Percentiles rank a stretch among this genome's conserved stretches.
Evolutionary conservation across 2,888 invertebrate genomes (phyloP).

Genomic region (Hypercompe scribonia): DNA sequence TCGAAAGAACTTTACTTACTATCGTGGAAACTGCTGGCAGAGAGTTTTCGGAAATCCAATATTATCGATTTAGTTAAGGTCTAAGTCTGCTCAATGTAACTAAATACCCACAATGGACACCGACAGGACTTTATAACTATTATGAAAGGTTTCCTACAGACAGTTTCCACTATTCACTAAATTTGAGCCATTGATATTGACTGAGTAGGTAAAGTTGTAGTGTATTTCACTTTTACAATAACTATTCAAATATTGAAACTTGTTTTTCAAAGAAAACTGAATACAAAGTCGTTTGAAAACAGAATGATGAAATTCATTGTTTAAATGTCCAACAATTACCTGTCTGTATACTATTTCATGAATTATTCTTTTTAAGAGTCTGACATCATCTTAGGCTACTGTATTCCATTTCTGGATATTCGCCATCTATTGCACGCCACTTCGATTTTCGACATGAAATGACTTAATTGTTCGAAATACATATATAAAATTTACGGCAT

Average conservation of each 20-base stretch:
- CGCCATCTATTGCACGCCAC: too few relatives aligned
- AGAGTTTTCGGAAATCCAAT: neutral
- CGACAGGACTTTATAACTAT: neutral
- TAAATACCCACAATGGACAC: neutral
- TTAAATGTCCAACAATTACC: neutral
- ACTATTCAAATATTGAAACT: neutral
- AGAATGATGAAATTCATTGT: neutral
- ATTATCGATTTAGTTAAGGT: neutral
- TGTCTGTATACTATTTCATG: neutral
- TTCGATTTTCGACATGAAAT: too few relatives aligned
- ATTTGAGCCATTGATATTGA: neutral
- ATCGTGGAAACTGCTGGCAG: neutral
- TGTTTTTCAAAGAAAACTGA: neutral
- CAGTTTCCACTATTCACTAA: neutral
- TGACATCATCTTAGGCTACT: neutral
- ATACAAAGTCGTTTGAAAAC: neutral
- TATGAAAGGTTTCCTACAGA: neutral
- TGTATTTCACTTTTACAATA: neutral
- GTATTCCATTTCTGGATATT: too few relatives aligned
- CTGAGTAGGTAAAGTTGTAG: neutral
- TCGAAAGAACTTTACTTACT: neutral
- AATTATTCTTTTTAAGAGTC: neutral
- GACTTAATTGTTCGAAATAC: too few relatives aligned
- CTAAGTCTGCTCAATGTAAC: neutral
- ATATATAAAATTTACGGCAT: too few relatives aligned